Conservation (phyloP, 2,797 vertebrate species). For the Microtus obscurus region DNA sequence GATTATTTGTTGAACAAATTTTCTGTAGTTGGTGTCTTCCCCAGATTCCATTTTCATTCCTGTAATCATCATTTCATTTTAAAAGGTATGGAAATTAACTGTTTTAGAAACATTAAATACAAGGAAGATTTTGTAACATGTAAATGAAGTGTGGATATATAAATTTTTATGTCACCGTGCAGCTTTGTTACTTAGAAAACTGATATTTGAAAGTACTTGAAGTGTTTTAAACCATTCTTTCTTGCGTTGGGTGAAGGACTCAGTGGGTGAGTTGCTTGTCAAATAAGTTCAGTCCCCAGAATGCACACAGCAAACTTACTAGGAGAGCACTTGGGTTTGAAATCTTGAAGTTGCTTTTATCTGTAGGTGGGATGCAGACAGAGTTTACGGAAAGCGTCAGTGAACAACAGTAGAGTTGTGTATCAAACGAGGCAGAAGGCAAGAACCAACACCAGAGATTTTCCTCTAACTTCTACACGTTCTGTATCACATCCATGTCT, state of each 20-base stretch:
- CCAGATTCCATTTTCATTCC: background rate
- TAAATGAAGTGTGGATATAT: conserved; percentile 7
- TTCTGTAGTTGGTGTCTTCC: background rate
- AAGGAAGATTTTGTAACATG: background rate
- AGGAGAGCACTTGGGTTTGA: background rate
- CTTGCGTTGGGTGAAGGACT: background rate
- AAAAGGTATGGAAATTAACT: background rate
- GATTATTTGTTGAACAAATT: background rate
- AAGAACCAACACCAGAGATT: background rate
- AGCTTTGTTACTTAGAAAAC: conserved; percentile 43
- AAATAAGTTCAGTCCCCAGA: background rate
- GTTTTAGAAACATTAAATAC: conserved; percentile 30
- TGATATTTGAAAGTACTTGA: background rate
- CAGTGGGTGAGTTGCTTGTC: background rate
- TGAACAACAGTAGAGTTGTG: background rate
- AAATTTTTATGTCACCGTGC: background rate
- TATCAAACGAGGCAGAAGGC: background rate
- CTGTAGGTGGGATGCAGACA: background rate
- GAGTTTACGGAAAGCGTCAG: background rate
- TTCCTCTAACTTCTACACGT: background rate
- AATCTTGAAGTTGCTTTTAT: background rate
- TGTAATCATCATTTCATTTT: conserved; percentile 13
- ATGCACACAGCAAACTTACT: background rate
- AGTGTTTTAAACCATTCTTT: background rate
- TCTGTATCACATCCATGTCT: background rate